Evolutionary conservation across 1,140 invertebrate species (phyloP).

Genomic region (Platyura marginata): DNA sequence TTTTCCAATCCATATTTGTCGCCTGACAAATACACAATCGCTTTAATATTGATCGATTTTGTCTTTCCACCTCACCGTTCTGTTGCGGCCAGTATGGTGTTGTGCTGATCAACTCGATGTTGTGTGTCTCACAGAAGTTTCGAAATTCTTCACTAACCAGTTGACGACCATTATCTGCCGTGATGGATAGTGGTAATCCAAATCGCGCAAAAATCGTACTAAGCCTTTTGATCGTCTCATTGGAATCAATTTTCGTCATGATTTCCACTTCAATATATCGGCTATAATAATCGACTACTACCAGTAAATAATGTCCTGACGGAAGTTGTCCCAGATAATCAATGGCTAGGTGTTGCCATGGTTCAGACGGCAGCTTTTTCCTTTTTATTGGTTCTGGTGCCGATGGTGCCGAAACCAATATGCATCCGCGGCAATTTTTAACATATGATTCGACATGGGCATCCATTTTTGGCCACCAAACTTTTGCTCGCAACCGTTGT

Average conservation of each 20-base stretch:
- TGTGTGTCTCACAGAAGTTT: conserved; percentile 8
- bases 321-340: conserved; percentile 14
- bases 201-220: conserved; percentile 1
- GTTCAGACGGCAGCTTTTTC: conserved; percentile 8
- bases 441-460: conserved; percentile 12
- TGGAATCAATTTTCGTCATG: conserved; percentile 9
- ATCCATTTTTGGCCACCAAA: conserved; percentile 22
- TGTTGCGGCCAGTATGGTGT: conserved; percentile 14
- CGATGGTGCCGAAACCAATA: conserved; percentile 9
- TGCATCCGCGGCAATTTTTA: conserved; percentile 10
- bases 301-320: conserved; percentile 9
- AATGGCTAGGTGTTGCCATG: conserved; percentile 12
- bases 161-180: conserved; percentile 12
- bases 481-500: conserved; percentile 14
- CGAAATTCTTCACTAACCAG: conserved; percentile 12
- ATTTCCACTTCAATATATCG: conserved; percentile 7
- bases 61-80: conserved; percentile 19
- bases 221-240: conserved; percentile 3
- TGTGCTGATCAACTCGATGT: conserved; percentile 11
- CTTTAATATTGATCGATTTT: conserved; percentile 16
- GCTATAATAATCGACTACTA: conserved; percentile 11
- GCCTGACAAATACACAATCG: conserved; percentile 7
- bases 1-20: conserved; percentile 7
- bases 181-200: neutral
- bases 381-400: conserved; percentile 12